Base-by-base conservation (phyloP, 30 jellyfish, hydroid and myxozoan genomes). In the Aurelia coerulea region DNA sequence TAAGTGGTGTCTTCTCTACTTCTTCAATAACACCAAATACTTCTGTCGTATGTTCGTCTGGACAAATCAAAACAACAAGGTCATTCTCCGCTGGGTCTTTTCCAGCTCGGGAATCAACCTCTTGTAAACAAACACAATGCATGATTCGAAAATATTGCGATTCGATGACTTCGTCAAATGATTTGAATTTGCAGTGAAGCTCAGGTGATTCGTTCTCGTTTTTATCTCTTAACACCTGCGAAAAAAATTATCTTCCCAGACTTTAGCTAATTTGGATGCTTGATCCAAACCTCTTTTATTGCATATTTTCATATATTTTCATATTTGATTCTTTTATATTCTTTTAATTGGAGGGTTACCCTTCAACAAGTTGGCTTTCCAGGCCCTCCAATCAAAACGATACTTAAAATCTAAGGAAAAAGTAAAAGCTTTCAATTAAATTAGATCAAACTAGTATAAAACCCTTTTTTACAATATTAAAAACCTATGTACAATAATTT, bases 11-110 rank as follows among this genome's bases (percentile, higher is more conserved):
- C 53, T 54, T 75, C 65, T 68, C 85, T 2, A 76, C 79, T 34
- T 73, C 81, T 60, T 84, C 92, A 74, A 91, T 83, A 13, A 85
- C 88, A n/a, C 96, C 97, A 79, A 91, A 91, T n/a, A 63, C 88
- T 67, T 78, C 85, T 10, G 76, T 58, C 8, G 52, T 79, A 66
- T 80, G 69, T 17, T 80, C 97, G 29, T 81, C 87, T 5, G 52
- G 91, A 31, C 83, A 85, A 17, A 76, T 65, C 68, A 91, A 76
- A 69, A 85, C 64, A 32, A 91, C 95, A 51, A 91, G 86, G 32
- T 91, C 97, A 33, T 85, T 59, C 29, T 84, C 92, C 10, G 29
- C 12, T 7, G 96, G 96, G 29, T 92, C 80, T 14, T 71, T 33
- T 19, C 53, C 63, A 15, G 11, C 42, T 11, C 35, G 23, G 18